Conservation (phyloP, 2,888 invertebrate genomes). For the Teleogryllus oceanicus region DNA sequence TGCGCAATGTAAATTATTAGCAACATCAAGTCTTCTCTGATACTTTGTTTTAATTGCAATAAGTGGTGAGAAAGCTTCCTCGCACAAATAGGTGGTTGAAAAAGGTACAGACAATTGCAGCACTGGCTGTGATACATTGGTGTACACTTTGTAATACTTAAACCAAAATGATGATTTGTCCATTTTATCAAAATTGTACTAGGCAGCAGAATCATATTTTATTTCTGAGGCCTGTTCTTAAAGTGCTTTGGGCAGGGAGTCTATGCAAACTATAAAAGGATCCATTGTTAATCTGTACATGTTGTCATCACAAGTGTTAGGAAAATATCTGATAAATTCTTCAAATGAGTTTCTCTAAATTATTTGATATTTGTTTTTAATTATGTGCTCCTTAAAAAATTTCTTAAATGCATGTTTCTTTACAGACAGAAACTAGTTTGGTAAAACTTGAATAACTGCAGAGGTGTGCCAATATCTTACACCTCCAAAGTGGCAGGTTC, state of each 20-base stretch:
- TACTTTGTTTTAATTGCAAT: not conserved
- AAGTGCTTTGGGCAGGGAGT: not conserved
- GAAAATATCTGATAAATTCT: not conserved
- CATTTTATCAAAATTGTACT: no score
- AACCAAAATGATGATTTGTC: no score
- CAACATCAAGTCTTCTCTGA: not conserved
- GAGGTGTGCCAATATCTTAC: not conserved
- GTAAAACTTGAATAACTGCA: not conserved
- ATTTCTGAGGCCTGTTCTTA: not conserved
- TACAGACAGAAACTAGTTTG: not conserved
- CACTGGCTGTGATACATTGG: not conserved
- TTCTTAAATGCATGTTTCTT: not conserved
- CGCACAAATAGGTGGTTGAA: not conserved
- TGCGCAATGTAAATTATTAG: no score
- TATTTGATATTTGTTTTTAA: not conserved
- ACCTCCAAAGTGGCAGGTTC: not conserved
- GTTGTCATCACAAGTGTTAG: not conserved
- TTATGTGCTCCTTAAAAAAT: not conserved
- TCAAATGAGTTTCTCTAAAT: not conserved
- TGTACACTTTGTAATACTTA: not conserved
- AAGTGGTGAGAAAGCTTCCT: not conserved
- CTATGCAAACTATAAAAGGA: slow-evolving; percentile 37
- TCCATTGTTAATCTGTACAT: slow-evolving; percentile 2
- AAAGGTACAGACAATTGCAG: not conserved
- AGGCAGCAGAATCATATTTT: not conserved